Evolutionary conservation across 2,113 vertebrate genomes (phyloP).

Genomic region (Campylomormyrus numenius): DNA sequence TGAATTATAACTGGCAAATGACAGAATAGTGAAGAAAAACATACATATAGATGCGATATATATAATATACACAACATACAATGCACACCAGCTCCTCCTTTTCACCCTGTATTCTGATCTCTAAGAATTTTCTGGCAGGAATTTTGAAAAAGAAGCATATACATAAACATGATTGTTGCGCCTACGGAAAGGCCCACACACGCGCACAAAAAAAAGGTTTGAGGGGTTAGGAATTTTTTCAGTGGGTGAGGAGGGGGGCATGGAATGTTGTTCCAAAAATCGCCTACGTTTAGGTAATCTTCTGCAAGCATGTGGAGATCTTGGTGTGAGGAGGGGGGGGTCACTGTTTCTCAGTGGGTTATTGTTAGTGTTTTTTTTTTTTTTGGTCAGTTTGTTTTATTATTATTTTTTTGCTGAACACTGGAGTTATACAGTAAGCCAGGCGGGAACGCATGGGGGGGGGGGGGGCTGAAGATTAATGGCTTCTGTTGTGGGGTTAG

Average conservation of each 20-base stretch:
- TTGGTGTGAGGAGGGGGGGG: neutral
- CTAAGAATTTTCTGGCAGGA: neutral
- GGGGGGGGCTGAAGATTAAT: neutral
- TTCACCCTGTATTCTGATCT: neutral
- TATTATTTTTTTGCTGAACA: neutral
- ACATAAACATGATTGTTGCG: neutral
- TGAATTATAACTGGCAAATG: neutral
- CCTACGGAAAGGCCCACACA: neutral
- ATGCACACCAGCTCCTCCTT: neutral
- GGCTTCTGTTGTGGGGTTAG: neutral
- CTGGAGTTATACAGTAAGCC: neutral
- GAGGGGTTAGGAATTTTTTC: neutral
- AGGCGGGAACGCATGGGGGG: neutral
- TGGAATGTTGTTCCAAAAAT: neutral
- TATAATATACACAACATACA: neutral
- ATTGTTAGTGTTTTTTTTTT: neutral
- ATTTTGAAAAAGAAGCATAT: neutral
- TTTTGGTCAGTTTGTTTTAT: neutral
- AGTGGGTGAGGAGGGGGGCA: neutral
- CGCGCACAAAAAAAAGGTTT: neutral
- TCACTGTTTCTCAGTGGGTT: neutral
- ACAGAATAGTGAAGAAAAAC: neutral
- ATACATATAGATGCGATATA: neutral
- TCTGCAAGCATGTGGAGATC: neutral
- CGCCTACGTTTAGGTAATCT: neutral